Base-by-base conservation (phyloP, 1,140 invertebrate species). In the Cylas formicarius region DNA sequence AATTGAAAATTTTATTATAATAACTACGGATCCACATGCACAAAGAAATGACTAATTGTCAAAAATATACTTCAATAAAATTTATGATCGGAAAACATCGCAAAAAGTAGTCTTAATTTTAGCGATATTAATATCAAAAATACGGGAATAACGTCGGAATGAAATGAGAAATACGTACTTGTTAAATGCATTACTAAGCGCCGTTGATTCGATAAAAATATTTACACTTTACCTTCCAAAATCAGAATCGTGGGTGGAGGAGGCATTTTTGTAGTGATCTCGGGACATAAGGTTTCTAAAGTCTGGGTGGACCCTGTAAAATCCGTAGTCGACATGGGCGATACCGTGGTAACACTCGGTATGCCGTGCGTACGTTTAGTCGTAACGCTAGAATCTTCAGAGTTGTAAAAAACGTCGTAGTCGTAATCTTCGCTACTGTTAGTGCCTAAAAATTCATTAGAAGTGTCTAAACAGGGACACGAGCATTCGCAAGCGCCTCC, bases 401-500 rank as follows among this genome's bases (percentile, higher is more conserved):
- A 27, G n/a, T 19, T 35, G 24, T 47, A 45, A 10, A 43, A 31
- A 8, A 9, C 22, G 21, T 52, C 45, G 52, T 57, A 44, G 55
- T 62, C 27, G 54, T 55, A 47, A 16, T 55, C 47, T 13, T 36
- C 31, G 9, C 35, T 40, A 36, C 39, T 41, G 22, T 54, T 56
- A 11, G 26, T 18, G 32, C 57, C 56, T 55, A 54, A 23, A 61
- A 57, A 53, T 52, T 56, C 51, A 52, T 56, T 47, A 37, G 48
- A 52, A 29, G 49, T 50, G 24, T 62, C 57, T 50, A 65, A 45
- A 50, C 57, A 63, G 1, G 83, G 82, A 62, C 84, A 86, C 2
- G 76, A 78, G 62, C 83, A 86, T 58, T 82, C 75, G 61, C 82
- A 86, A 55, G 74, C 77, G n/a, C 80, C 78, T 41, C 80, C 81